Base-by-base conservation (phyloP, 2,888 invertebrate genomes). In the Agrochola litura region DNA sequence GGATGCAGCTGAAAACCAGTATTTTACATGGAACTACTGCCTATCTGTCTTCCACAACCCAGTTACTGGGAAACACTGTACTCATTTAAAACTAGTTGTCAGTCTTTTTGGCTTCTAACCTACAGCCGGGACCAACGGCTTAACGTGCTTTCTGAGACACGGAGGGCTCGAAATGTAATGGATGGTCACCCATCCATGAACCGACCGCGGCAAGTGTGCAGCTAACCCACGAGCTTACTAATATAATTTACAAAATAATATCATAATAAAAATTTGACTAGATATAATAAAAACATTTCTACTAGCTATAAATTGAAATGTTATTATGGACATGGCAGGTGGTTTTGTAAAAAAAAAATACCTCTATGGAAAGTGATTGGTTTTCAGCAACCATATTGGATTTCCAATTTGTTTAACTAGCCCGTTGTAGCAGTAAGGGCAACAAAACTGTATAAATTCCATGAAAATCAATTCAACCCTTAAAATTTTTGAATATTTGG, bases 371-470 rank as follows among this genome's bases (percentile, higher is more conserved):
- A 52, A 61, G 66, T 70, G 61, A 82, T 83, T 83, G 83, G 63
- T 79, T 83, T 83, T 67, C 61, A 60, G 30, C 16, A 54, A 58
- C 52, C 25, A 56, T 63, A 83, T 73, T 73, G 76, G 70, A 76
- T 80, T 70, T 64, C 41, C 73, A 76, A 68, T 80, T 83, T 79
- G 65, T 76, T 76, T 73, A 73, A 76, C 63, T 73, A 75, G 58
- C 72, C 54, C 56, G 16, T n/a, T 22, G 61, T 58, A 54, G 12
- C 41, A 54, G 52, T 22, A n/a, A 79, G 16, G 30, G 60, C 65
- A 63, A 78, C 49, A 73, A 49, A 68, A 60, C 65, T 52, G 70
- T 68, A 67, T 61, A 74, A 78, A 67, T 58, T 66, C 41, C 41
- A 30, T 73, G 63, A 43, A 79, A 78, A 75, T 77, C 73, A 64